Base-by-base conservation (phyloP, 1,140 invertebrate species). In the Elymnias hypermnestra region DNA sequence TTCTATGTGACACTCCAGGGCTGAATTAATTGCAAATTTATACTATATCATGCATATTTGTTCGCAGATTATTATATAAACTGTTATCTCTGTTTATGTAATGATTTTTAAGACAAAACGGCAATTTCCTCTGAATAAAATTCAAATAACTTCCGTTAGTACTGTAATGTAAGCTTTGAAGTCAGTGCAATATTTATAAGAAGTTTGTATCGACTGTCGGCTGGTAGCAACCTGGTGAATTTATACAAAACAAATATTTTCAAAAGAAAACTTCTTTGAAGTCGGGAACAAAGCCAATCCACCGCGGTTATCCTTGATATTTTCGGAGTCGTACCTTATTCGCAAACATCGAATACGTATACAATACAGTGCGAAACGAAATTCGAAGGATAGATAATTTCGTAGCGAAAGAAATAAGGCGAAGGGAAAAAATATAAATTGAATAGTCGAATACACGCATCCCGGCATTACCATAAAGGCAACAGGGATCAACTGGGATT, bases 401-500 rank as follows among this genome's bases (percentile, higher is more conserved):
- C 74, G 72, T 52, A 74, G 58, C 60, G 60, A 79, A 78, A 79
- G 72, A 82, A 79, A 83, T 81, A 84, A 81, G 78, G 65, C 74
- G 74, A 63, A 79, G 71, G 74, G 72, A 75, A 81, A 83, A 83
- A 83, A 84, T 81, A 84, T 83, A 84, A 84, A 84, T 84, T 84
- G 81, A 84, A 84, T 84, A 84, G 81, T 83, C 81, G 76, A 84
- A 83, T 84, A 84, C 81, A 84, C 81, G 81, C 81, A 84, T 84
- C 81, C 78, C 72, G 75, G 81, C 69, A 84, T 84, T 84, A 84
- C 78, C 81, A 84, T 83, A 84, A 84, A 84, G 78, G 81, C 81
- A 76, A 81, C 81, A 75, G 78, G 81, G 81, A 84, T 84, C 81
- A 84, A 81, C 62, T 47, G 48, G 78, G 81, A 84, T 84, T 84